phyloP scores from a whole-genome alignment of 2,797 vertebrate genomes.

The Cossypha niveicapilla region DNA sequence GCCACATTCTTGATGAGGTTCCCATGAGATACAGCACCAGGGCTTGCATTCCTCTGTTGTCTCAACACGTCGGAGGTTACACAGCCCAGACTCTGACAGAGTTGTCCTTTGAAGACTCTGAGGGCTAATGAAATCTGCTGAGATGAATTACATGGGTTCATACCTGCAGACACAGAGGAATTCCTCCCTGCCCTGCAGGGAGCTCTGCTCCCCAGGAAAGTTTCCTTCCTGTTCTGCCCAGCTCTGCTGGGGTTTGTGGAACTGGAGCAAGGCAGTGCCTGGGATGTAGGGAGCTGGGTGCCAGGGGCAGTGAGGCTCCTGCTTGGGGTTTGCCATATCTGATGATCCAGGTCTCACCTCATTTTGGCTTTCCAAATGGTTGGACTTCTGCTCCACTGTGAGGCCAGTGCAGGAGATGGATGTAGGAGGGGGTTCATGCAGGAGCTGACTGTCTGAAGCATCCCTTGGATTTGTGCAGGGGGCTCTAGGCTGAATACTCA shows the following conservation, averaged over 20 bases:
- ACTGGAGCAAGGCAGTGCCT: neutral
- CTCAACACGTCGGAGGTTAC: neutral
- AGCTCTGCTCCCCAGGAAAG: neutral
- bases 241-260: fast-evolving
- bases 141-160: neutral
- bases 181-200: neutral
- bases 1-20: neutral
- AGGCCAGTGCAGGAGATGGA: neutral
- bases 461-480: neutral
- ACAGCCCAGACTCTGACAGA: neutral
- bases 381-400: neutral
- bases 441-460: neutral
- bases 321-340: fast-evolving
- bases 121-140: neutral
- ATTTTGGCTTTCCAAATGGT: neutral
- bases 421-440: fast-evolving
- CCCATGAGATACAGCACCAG: neutral
- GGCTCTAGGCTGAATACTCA: neutral
- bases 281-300: neutral
- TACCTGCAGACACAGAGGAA: neutral
- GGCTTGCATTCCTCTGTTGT: neutral
- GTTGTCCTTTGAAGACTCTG: neutral
- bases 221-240: neutral
- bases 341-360: no score
- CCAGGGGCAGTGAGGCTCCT: neutral